Base-by-base conservation (phyloP, 2,113 vertebrate genomes). In the Hippopotamus amphibius region DNA sequence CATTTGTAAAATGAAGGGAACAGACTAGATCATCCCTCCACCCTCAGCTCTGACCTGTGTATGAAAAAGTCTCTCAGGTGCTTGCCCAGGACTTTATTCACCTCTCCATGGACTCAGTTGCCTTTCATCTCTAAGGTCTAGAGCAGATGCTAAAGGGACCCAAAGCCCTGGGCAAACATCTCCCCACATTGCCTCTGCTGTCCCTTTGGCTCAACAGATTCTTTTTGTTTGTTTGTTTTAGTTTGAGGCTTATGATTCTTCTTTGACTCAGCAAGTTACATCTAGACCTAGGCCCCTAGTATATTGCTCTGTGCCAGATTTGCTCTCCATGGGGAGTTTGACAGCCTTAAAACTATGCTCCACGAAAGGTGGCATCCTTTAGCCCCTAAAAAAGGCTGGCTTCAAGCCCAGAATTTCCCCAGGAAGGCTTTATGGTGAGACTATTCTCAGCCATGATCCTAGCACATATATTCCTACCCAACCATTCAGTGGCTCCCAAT, bases 161-260 rank as follows among this genome's bases (percentile, higher is more conserved):
- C n/a, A 79, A 85, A 59, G 63, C 7, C 63, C 55, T 93, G 48
- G 69, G 61, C 68, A 66, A 90, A 41, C 8, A n/a, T 85, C 72
- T 82, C 41, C 66, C 61, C 50, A 53, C 59, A 24, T 22, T 41
- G 72, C 26, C 22, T 46, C 89, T 87, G 63, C 41, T 93, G 26
- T 65, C 48, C 10, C 17, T 83, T 89, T 83, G 68, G 15, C 22
- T 83, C 83, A 80, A 84, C 14, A 84, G 17, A 63, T 55, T 46
- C 41, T 71, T 33, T 24, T 24, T 74, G 41, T 26, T n/a, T 96
- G 66, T 53, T 61, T 37, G 10, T 81, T 88, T n/a, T 37, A 76
- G 21, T 50, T 95, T 71, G 61, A 71, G 61, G 24, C n/a, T 96
- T 87, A 68, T 9, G 48, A 76, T 89, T 94, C 55, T 95, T 96